Conservation (phyloP, 2,797 vertebrate genomes). For the Oreonectes daqikongensis region DNA sequence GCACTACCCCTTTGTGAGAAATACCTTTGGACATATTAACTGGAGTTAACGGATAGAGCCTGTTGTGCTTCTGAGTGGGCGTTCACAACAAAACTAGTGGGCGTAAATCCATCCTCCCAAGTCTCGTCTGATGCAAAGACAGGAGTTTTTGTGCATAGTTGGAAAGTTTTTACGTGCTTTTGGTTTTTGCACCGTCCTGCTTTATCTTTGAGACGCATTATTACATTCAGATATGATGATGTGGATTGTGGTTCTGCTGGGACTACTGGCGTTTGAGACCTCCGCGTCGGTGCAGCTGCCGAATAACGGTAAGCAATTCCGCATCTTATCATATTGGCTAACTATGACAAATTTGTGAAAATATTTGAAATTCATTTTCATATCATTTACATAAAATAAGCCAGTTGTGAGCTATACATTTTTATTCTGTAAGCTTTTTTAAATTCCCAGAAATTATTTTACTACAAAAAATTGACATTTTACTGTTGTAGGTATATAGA, state of each 20-base stretch:
- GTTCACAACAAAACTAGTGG: slow-evolving; percentile 18
- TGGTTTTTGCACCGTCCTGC: neutral
- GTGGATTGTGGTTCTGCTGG: slow-evolving; percentile 29
- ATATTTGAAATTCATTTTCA: no score
- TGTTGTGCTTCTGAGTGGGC: slow-evolving; percentile 31
- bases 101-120: neutral
- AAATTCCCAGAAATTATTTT: no score
- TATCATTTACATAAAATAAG: no score
- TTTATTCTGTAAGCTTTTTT: no score
- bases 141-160: neutral
- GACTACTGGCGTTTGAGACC: slow-evolving; percentile 27
- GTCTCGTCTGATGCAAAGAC: neutral
- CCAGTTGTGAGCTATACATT: no score
- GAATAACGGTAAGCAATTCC: slow-evolving; percentile 48
- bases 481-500: no score
- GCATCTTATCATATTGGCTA: neutral
- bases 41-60: neutral
- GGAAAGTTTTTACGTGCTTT: neutral
- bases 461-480: no score
- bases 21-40: no score
- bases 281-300: slow-evolving; percentile 26
- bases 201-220: neutral
- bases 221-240: slow-evolving; percentile 24
- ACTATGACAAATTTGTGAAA: no score
- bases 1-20: no score